phyloP scores from a whole-genome alignment of 2,113 vertebrate species.

The Plotosus lineatus region DNA sequence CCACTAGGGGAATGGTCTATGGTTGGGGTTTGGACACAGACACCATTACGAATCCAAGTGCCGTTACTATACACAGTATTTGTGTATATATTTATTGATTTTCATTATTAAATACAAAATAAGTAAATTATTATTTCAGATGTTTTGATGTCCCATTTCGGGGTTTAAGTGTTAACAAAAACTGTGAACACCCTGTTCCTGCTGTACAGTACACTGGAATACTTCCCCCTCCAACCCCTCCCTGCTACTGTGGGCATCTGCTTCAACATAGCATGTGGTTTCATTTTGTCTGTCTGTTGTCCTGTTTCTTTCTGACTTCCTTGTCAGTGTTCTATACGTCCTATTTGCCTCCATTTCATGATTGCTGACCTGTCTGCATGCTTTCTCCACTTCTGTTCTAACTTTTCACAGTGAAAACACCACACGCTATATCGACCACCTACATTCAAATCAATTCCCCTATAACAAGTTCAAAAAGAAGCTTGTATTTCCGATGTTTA shows the following conservation, averaged over 20 bases:
- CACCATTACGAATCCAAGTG: slow-evolving; percentile 32
- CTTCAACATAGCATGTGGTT: slow-evolving; percentile 49
- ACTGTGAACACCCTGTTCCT: not conserved
- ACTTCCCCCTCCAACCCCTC: slow-evolving; percentile 31
- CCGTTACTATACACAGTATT: not conserved
- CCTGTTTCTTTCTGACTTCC: not conserved
- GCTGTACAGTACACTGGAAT: not conserved
- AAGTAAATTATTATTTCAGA: not conserved
- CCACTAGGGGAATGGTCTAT: slow-evolving; percentile 59
- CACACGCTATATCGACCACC: not conserved
- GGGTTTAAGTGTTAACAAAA: not conserved
- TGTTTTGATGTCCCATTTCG: not conserved
- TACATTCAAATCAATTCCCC: not conserved
- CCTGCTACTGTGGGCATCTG: slow-evolving; percentile 51
- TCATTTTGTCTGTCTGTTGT: slow-evolving; percentile 48
- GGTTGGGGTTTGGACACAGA: slow-evolving; percentile 53
- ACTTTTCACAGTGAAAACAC: slow-evolving; percentile 34
- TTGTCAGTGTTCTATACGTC: slow-evolving; percentile 52
- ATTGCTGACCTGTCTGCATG: slow-evolving; percentile 49
- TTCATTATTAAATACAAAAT: not conserved
- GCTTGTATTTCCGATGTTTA: slow-evolving; percentile 35
- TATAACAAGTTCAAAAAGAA: slow-evolving; percentile 20
- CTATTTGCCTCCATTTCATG: slow-evolving; percentile 58
- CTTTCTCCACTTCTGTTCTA: slow-evolving; percentile 25
- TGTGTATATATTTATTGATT: not conserved